Evolutionary conservation across 2,113 vertebrate species (phyloP).

Genomic region (Epinephelus moara): DNA sequence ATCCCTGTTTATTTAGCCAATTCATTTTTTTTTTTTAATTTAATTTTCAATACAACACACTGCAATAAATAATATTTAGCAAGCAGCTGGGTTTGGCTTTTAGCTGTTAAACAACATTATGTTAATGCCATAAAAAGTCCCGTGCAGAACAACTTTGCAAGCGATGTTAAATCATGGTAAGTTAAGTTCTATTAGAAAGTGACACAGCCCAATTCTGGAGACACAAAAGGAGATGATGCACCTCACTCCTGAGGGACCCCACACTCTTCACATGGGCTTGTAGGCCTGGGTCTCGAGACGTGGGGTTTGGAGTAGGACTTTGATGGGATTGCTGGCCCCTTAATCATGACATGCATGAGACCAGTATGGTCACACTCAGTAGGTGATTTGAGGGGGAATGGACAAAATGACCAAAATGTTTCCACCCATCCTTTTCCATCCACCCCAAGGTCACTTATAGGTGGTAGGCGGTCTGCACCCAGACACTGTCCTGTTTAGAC

Average conservation of each 20-base stretch:
- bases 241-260: not conserved
- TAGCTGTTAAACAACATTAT: not conserved
- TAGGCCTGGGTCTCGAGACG: not conserved
- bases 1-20: not conserved
- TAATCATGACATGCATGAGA: not conserved
- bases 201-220: not conserved
- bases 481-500: no score
- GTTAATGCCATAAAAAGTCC: not conserved
- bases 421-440: no score
- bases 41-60: not conserved
- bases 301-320: no score
- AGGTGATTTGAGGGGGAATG: no score
- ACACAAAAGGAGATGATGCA: not conserved
- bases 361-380: not conserved
- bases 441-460: no score
- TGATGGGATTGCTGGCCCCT: not conserved
- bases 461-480: no score
- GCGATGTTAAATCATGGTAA: no score
- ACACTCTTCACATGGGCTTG: no score
- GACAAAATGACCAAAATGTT: no score
- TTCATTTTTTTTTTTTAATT: not conserved
- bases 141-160: not conserved
- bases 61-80: not conserved
- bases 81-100: not conserved
- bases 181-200: no score